A percentile compares a stretch with the other conserved stretches of the same genome.
phyloP scores from a whole-genome alignment of 2,797 vertebrate species.

The Cheirogaleus major region DNA sequence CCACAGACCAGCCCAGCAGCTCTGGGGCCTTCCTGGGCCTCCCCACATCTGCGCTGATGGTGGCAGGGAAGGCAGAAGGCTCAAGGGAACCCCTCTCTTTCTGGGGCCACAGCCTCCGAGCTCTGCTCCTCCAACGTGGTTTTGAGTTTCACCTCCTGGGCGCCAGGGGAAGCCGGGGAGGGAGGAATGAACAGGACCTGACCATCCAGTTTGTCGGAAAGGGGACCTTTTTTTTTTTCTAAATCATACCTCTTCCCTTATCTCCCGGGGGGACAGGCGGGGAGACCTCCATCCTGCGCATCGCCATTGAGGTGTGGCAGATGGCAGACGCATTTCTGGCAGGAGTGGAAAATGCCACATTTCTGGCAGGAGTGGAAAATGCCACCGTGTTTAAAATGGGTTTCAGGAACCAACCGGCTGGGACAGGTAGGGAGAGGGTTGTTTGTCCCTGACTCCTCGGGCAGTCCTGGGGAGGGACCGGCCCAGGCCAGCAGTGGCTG shows the following conservation, averaged over 20 bases:
- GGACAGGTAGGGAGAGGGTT: neutral
- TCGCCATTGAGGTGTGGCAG: neutral
- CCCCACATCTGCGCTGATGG: neutral
- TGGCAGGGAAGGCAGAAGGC: neutral
- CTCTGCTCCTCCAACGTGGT: neutral
- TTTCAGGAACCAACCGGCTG: rapidly evolving
- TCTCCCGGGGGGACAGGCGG: neutral
- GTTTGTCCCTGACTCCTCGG: neutral
- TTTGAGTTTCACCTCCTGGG: neutral
- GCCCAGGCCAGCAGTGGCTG: neutral
- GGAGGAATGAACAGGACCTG: neutral
- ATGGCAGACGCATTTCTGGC: neutral
- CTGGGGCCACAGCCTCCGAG: no score
- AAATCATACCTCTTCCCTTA: neutral
- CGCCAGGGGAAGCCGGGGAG: neutral
- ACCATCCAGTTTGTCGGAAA: neutral
- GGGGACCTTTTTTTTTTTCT: no score
- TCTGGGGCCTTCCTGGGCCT: neutral
- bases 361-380: neutral
- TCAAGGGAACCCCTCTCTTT: neutral
- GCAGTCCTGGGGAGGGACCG: neutral
- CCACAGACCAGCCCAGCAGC: rapidly evolving
- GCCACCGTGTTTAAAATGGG: neutral
- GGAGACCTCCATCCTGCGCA: neutral
- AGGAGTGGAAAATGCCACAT: neutral